phyloP scores from a whole-genome alignment of 2,888 invertebrate species.

The Harmothoe impar region DNA sequence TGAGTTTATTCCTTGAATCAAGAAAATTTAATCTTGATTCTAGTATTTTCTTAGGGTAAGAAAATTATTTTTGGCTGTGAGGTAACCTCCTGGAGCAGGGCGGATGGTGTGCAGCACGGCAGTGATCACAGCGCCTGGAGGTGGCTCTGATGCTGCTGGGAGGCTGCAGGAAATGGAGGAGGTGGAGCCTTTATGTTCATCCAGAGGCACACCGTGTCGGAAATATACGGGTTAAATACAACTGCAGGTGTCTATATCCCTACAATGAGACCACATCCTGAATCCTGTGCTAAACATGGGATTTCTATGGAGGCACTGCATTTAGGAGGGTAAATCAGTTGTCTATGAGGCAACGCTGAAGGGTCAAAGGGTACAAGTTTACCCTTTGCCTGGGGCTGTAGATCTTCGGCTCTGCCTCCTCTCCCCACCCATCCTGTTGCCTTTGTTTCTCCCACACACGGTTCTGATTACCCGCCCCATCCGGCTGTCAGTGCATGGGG shows the following conservation, averaged over 20 bases:
- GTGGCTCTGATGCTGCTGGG: neutral
- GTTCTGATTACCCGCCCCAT: slow-evolving; percentile 19
- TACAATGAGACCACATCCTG: neutral
- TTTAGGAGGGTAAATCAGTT: neutral
- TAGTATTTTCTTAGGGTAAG: too few species aligned
- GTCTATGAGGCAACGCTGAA: neutral
- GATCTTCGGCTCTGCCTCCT: neutral
- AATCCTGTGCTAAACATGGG: neutral
- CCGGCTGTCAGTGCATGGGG: neutral
- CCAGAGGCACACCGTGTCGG: neutral
- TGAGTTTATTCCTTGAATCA: too few species aligned
- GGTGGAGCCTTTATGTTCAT: too few species aligned
- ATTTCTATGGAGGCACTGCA: neutral
- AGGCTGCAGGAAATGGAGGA: neutral
- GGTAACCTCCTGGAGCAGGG: neutral
- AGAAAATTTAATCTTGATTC: too few species aligned
- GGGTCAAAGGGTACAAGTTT: slow-evolving; percentile 20
- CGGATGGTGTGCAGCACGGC: neutral
- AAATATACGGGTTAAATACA: slow-evolving; percentile 24
- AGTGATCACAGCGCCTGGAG: slow-evolving; percentile 25
- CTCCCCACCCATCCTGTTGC: neutral
- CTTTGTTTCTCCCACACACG: neutral
- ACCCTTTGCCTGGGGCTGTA: slow-evolving; percentile 17
- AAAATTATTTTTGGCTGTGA: too few species aligned
- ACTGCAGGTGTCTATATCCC: slow-evolving; percentile 13